phyloP scores from a whole-genome alignment of 2,888 invertebrate species.

The Ormia ochracea region DNA sequence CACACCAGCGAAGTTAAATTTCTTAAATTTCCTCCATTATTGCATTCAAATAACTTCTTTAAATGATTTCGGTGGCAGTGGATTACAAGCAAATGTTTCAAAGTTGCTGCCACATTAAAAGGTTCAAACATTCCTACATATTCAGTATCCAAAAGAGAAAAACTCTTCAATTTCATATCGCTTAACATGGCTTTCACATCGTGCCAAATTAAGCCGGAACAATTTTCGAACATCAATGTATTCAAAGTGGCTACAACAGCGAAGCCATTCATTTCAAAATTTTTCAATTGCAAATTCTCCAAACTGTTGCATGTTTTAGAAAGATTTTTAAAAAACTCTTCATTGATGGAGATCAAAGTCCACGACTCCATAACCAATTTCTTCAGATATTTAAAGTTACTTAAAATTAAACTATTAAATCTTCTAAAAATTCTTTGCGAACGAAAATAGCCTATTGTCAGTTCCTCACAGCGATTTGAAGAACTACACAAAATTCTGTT shows the following conservation, averaged over 20 bases:
- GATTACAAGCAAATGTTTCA: conserved; percentile 12
- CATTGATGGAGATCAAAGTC: conserved; percentile 30
- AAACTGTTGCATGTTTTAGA: conserved; percentile 8
- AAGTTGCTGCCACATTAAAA: conserved; percentile 20
- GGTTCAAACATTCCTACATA: conserved; percentile 41
- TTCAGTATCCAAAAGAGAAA: conserved; percentile 29
- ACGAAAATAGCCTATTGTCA: conserved; percentile 44
- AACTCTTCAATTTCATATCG: conserved; percentile 24
- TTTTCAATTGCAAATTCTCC: conserved; percentile 30
- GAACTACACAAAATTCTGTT: not conserved
- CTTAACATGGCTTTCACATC: conserved; percentile 35
- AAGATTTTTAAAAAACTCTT: conserved; percentile 43
- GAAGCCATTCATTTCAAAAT: conserved; percentile 39
- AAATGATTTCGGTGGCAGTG: conserved; percentile 49
- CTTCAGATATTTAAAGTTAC: conserved; percentile 29
- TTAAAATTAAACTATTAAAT: conserved; percentile 33
- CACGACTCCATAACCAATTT: conserved; percentile 35
- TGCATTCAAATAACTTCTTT: conserved; percentile 33
- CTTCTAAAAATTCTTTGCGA: conserved; percentile 47
- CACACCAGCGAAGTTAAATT: conserved; percentile 21
- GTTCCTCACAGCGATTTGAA: conserved; percentile 29
- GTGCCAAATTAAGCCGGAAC: conserved; percentile 29
- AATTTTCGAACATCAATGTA: conserved; percentile 25
- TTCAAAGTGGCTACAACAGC: not conserved
- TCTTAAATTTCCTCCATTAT: conserved; percentile 34